A percentile compares a stretch with the other conserved stretches of the same genome.
Evolutionary conservation across 2,113 vertebrate species (phyloP).

Genomic region (Gallinago paraguaiae): DNA sequence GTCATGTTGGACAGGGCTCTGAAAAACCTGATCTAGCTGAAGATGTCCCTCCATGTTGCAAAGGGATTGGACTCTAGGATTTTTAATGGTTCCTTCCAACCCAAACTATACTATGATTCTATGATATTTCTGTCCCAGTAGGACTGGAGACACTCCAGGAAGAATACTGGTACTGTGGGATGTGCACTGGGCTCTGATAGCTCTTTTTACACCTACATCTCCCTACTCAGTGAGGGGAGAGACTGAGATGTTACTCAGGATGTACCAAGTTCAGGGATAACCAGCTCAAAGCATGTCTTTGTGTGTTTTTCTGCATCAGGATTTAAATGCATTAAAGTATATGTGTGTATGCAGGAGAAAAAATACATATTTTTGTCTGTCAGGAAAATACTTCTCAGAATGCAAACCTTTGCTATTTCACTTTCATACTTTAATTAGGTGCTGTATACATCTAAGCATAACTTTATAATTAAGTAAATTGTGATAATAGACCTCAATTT

Average conservation of each 20-base stretch:
- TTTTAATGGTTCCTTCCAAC: not conserved
- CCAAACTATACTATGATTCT: not conserved
- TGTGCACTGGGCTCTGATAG: not conserved
- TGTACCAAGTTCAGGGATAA: not conserved
- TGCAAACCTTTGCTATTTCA: not conserved
- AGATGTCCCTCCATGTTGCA: not conserved
- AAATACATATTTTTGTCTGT: not conserved
- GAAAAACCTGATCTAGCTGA: not conserved
- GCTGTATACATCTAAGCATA: conserved; percentile 44
- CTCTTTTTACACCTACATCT: not conserved
- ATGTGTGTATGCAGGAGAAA: not conserved
- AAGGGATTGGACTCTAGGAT: not conserved
- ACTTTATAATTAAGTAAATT: conserved; percentile 75
- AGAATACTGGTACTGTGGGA: not conserved
- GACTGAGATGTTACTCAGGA: not conserved
- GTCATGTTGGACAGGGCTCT: not conserved
- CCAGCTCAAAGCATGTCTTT: not conserved
- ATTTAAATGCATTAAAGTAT: not conserved
- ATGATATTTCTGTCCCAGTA: not conserved
- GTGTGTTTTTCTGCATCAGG: not conserved
- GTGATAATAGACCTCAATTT: conserved; percentile 65
- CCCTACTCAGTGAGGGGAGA: not conserved
- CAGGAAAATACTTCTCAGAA: not conserved
- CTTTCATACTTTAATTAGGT: conserved; percentile 22
- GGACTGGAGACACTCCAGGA: not conserved